These are phyloP conservation scores for Antedon mediterranea DNA, from an alignment of 53 echinoderm and acorn worm genomes.

Conservation along the genomic window DNA sequence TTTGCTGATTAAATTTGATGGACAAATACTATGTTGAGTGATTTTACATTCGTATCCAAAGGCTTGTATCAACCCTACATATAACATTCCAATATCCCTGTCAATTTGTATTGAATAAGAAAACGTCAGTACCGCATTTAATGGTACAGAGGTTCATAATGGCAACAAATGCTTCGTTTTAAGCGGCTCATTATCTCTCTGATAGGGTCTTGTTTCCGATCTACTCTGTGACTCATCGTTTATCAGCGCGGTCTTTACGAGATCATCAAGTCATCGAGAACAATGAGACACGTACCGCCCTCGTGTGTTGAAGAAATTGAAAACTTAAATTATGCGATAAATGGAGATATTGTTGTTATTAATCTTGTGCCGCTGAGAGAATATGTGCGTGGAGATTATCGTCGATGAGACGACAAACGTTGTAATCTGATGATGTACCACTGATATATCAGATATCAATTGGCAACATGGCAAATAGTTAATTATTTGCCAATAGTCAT, in stretches of 20 bases:
- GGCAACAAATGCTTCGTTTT: neutral
- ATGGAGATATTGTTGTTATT: neutral
- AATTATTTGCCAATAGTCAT: neutral
- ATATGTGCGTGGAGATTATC: neutral
- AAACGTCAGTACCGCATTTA: neutral
- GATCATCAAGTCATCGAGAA: neutral
- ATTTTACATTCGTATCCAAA: too few relatives aligned
- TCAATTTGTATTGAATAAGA: neutral
- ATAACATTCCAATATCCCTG: neutral
- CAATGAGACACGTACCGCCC: neutral
- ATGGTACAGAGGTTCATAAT: neutral
- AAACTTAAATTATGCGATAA: neutral
- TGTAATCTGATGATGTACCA: neutral
- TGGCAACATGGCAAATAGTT: neutral
- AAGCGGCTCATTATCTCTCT: neutral
- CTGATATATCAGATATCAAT: neutral
- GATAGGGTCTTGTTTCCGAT: neutral
- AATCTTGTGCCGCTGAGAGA: neutral
- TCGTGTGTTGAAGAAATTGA: neutral
- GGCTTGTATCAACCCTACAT: neutral
- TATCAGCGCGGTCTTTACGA: neutral
- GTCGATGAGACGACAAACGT: neutral
- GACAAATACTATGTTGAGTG: too few relatives aligned
- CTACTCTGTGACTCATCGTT: neutral
- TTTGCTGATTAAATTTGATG: too few relatives aligned